Base-by-base conservation (phyloP, 2,113 vertebrate species). In the Rhineura floridana region DNA sequence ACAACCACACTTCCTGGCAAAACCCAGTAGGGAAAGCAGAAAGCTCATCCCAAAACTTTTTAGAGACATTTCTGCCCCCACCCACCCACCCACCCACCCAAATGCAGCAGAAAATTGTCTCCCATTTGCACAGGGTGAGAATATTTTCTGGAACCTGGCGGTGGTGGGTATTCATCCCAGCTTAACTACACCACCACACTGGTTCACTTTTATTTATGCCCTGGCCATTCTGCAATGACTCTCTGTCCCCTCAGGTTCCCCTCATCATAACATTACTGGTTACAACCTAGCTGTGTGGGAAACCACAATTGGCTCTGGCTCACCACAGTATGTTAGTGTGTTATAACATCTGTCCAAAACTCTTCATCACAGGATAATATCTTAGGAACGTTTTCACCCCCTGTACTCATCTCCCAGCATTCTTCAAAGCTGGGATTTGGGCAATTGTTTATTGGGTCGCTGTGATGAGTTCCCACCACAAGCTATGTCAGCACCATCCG, bases 341-440 rank as follows among this genome's bases (percentile, higher is more conserved):
- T n/a, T 6, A n/a, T 25, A 75, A 25, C 36, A 25, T 55, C 52
- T 30, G 69, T 62, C 52, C 2, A 2, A 76, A 85, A 33, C 23
- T 62, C 6, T 9, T 75, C 5, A n/a, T 25, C 30, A 63, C 21
- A 75, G 17, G 39, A 85, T 12, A 73, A 62, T 77, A 75, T 76
- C 44, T 59, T 36, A 77, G 88, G 76, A 1, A 88, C 86, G 84
- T 91, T 90, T 46, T 80, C 76, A n/a, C 23, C 3, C 13, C 21
- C 28, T 63, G 23, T 46, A 75, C 6, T 48, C 13, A n/a, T 36
- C 30, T 25, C 30, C 28, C 46, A 78, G 12, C 4, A 25, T 73
- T 52, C 17, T 23, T n/a, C n/a, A 12, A 8, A 21, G 21, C 3
- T 33, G 10, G 19, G 4, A 62, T 82, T 63, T 62, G 52, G 33